Base-by-base conservation (phyloP, 2,113 vertebrate species). In the Myrmecophaga tridactyla region DNA sequence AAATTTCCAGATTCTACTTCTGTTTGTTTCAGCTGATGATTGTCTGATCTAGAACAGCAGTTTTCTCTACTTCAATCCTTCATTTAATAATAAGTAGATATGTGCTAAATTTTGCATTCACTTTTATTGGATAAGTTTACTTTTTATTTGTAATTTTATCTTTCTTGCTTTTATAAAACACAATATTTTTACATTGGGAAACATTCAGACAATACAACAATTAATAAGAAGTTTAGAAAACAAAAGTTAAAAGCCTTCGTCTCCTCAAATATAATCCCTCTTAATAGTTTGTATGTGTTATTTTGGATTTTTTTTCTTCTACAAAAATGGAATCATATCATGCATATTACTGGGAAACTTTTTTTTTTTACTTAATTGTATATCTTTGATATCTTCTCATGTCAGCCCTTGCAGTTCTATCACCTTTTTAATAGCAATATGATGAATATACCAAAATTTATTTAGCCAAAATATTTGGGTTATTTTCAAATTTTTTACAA, bases 111-210 rank as follows among this genome's bases (percentile, higher is more conserved):
- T 65, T 23, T 83, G 56, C 62, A 72, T 12, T 53, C 15, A 83
- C 34, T 65, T 89, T 91, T 67, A 83, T 77, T 53, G 76, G 60
- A 53, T 36, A 62, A 29, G 46, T 63, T 80, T 90, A 43, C 29
- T 85, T 92, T 95, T 92, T 77, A 77, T 84, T 60, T 86, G 39
- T 41, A 90, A 90, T 73, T 70, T 20, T n/a, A 72, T 80, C 73
- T 86, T 67, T 90, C 73, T 10, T 63, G 72, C 58, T 86, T 90
- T 82, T 67, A 69, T 53, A 87, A 75, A 87, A 43, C 12, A 46
- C 43, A 56, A 29, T 69, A 20, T 73, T 90, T 78, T 86, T 83
- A 17, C 86, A 86, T 34, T 76, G 36, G 69, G 51, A 87, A 87
- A 69, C 60, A 87, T 81, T 78, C 21, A 86, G 81, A 93, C 67